Conservation (phyloP, 2,797 vertebrate species). For the Spheniscus humboldti region DNA sequence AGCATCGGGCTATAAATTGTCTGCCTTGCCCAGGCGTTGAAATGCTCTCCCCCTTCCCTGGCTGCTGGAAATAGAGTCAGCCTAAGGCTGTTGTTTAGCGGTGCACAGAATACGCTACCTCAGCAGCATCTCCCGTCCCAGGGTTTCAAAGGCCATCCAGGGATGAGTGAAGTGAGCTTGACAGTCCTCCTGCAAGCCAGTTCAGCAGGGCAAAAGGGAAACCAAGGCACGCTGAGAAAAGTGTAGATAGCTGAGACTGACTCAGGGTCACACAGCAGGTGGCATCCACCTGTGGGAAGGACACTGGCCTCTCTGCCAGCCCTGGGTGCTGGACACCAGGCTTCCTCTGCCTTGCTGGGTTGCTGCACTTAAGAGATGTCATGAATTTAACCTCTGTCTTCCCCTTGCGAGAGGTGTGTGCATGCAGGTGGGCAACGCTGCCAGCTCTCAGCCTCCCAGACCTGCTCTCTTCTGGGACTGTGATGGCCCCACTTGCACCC, state of each 20-base stretch:
- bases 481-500: neutral
- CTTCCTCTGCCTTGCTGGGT: neutral
- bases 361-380: neutral
- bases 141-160: neutral
- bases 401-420: neutral
- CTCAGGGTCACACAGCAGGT: neutral
- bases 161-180: neutral
- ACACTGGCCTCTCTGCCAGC: neutral
- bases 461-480: neutral
- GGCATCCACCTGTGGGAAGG: neutral
- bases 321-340: neutral
- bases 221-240: neutral
- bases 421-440: accelerated
- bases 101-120: neutral
- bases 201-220: neutral
- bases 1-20: neutral
- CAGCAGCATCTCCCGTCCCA: neutral
- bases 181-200: neutral
- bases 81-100: neutral
- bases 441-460: neutral
- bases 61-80: neutral
- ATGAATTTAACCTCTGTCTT: neutral
- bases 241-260: neutral
- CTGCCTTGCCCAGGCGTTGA: neutral
- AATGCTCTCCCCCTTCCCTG: neutral